These are phyloP conservation scores for Myathropa florea DNA, from an alignment of 2,888 invertebrate genomes.

Conservation along the genomic window DNA sequence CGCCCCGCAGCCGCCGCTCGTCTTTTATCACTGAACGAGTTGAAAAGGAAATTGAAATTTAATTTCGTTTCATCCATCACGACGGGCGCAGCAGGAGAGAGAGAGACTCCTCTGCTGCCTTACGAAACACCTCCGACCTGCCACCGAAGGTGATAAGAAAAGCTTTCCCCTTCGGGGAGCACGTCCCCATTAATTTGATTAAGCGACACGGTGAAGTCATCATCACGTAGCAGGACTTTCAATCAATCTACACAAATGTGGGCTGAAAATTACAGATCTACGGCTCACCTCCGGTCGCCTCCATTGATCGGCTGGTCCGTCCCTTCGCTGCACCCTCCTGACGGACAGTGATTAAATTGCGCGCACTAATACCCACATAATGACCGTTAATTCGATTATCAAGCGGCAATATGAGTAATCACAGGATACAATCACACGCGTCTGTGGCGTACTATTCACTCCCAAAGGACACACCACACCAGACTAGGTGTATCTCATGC, in stretches of 20 bases:
- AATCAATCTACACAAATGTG: neutral
- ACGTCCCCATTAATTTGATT: slow-evolving; percentile 47
- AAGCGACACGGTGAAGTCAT: slow-evolving; percentile 47
- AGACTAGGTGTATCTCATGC: neutral
- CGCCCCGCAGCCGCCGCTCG: slow-evolving; percentile 2
- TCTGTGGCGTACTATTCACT: neutral
- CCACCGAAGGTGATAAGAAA: neutral
- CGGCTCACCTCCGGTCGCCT: slow-evolving; percentile 46
- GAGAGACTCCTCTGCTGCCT: neutral
- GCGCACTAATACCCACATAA: slow-evolving; percentile 21
- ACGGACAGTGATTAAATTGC: slow-evolving; percentile 3
- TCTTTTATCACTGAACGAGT: slow-evolving; percentile 30
- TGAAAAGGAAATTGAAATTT: slow-evolving; percentile 59
- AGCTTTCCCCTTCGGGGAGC: neutral
- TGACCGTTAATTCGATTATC: slow-evolving; percentile 9
- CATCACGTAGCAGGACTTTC: neutral
- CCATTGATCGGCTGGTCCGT: slow-evolving; percentile 15
- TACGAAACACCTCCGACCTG: neutral
- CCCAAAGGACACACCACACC: slow-evolving; percentile 20
- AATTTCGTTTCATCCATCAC: slow-evolving; percentile 23
- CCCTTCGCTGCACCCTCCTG: neutral
- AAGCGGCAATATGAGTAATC: slow-evolving; percentile 30
- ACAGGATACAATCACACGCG: slow-evolving; percentile 2
- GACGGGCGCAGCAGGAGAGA: neutral
- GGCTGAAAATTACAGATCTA: neutral